phyloP scores from a whole-genome alignment of 1,140 invertebrate species.

The Samia ricini region DNA sequence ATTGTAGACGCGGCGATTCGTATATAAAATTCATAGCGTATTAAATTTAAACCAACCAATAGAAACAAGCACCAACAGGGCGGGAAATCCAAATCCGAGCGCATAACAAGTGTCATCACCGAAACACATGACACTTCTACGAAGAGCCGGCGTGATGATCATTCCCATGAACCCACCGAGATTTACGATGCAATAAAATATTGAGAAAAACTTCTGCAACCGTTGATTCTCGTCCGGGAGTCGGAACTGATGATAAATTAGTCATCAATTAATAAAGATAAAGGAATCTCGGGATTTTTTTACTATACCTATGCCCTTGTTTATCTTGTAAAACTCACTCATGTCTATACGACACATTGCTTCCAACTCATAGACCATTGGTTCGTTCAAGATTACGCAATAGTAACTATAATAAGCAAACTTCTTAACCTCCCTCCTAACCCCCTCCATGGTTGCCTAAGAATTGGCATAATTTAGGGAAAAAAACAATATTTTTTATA shows the following conservation, averaged over 20 bases:
- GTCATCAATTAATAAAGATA: neutral
- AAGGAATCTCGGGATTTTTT: neutral
- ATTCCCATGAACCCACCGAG: constrained; percentile 87
- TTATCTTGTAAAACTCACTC: no score
- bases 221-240: constrained; percentile 79
- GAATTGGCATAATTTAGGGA: no score
- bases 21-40: no score
- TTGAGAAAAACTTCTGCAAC: constrained; percentile 85
- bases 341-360: no score
- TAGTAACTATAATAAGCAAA: no score
- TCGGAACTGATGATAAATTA: constrained; percentile 82
- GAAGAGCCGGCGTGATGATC: constrained; percentile 85
- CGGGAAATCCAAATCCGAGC: constrained; percentile 88
- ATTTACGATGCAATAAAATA: constrained; percentile 91
- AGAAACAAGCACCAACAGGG: constrained; percentile 82
- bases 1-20: no score
- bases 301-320: neutral
- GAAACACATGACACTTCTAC: constrained; percentile 84
- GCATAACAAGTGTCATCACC: constrained; percentile 86
- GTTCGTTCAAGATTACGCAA: no score
- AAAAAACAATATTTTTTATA: no score
- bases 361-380: no score
- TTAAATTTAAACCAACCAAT: constrained; percentile 69
- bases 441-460: no score
- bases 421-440: no score